A percentile compares a stretch with the other conserved stretches of the same genome.
phyloP scores from a whole-genome alignment of 2,113 vertebrate genomes.

The Microcebus murinus region DNA sequence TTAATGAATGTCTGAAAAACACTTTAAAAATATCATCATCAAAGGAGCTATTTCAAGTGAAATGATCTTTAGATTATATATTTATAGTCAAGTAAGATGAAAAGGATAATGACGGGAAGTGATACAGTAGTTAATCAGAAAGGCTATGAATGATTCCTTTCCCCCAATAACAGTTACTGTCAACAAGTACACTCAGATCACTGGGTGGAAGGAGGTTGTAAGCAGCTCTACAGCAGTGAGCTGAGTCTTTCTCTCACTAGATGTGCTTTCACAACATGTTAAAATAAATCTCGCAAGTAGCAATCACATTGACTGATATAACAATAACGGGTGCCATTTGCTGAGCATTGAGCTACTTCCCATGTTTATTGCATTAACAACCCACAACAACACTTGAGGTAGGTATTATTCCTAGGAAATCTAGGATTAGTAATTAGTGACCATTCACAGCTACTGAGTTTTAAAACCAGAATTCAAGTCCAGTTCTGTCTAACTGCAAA shows the following conservation, averaged over 20 bases:
- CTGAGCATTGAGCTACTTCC: neutral
- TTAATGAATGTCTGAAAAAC: conserved; percentile 48
- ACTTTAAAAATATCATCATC: conserved; percentile 55
- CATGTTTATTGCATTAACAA: neutral
- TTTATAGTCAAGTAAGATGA: conserved; percentile 54
- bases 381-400: neutral
- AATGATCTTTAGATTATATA: conserved; percentile 59
- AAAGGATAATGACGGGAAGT: conserved; percentile 43
- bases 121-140: conserved; percentile 38
- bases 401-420: neutral
- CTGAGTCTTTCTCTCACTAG: neutral
- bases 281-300: conserved; percentile 5
- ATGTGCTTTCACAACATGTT: neutral
- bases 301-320: neutral
- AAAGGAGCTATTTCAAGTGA: conserved; percentile 59
- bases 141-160: neutral
- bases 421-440: neutral
- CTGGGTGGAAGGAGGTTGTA: neutral
- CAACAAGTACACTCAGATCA: neutral
- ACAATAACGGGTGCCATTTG: neutral
- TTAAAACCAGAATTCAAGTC: neutral
- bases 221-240: neutral
- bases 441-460: neutral
- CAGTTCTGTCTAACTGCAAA: neutral
- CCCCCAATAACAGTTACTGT: neutral